These are phyloP conservation scores for Drosophila fuyamai DNA, from an alignment of 1,140 invertebrate species.

Conservation along the genomic window DNA sequence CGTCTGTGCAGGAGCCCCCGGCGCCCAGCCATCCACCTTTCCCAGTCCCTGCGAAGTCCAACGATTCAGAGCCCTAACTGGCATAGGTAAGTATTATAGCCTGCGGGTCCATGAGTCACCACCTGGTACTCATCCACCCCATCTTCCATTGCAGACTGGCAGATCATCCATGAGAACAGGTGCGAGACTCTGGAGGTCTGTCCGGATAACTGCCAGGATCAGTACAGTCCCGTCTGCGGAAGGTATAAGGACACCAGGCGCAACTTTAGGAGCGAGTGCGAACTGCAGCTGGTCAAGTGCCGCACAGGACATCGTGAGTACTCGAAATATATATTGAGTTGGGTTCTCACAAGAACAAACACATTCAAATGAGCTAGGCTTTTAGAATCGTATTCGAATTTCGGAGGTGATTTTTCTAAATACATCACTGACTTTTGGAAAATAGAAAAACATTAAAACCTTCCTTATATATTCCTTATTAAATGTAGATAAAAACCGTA, in stretches of 20 bases:
- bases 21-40: slow-evolving; percentile 41
- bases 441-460: too few relatives aligned
- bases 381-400: too few relatives aligned
- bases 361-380: background rate
- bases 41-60: slow-evolving; percentile 47
- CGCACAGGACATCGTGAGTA: slow-evolving; percentile 35
- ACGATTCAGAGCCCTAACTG: slow-evolving; percentile 35
- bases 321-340: too few relatives aligned
- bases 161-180: slow-evolving; percentile 44
- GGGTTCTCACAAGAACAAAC: background rate
- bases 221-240: slow-evolving; percentile 19
- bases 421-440: too few relatives aligned
- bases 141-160: slow-evolving; percentile 25
- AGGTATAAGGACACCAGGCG: slow-evolving; percentile 15
- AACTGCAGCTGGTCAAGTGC: slow-evolving; percentile 44
- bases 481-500: too few relatives aligned
- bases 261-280: slow-evolving; percentile 28
- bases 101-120: accelerated
- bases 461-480: too few relatives aligned
- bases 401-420: too few relatives aligned
- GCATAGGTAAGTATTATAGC: slow-evolving; percentile 18
- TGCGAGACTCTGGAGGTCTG: slow-evolving; percentile 41
- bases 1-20: slow-evolving; percentile 44
- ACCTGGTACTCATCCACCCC: too few relatives aligned
- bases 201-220: slow-evolving; percentile 21